Percentiles rank a stretch among this genome's conserved stretches.
phyloP scores from a whole-genome alignment of 2,888 invertebrate genomes.

The Pyrochroa serraticornis region DNA sequence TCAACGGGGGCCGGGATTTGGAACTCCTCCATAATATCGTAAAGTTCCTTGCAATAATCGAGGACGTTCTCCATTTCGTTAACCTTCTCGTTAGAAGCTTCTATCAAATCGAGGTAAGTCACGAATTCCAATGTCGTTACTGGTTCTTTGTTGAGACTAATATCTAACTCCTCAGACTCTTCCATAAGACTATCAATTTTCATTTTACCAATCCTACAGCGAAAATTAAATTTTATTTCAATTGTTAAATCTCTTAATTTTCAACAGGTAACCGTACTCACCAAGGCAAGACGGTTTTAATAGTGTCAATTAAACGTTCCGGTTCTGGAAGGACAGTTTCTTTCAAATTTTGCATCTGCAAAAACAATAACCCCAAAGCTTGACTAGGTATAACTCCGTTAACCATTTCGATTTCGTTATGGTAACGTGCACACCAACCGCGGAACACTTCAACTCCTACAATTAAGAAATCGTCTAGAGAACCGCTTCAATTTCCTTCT shows the following conservation, averaged over 20 bases:
- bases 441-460: conserved; percentile 69
- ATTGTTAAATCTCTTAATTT: conserved; percentile 10
- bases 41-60: conserved; percentile 82
- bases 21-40: conserved; percentile 84
- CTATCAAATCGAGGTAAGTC: conserved; percentile 72
- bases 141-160: conserved; percentile 69
- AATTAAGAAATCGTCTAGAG: conserved; percentile 18
- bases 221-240: background rate
- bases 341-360: conserved; percentile 75
- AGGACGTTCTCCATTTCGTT: conserved; percentile 73
- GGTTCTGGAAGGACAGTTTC: conserved; percentile 75
- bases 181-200: conserved; percentile 62
- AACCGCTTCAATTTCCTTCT: background rate
- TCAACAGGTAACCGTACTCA: too few species aligned
- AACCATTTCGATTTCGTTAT: conserved; percentile 71
- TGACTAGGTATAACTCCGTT: conserved; percentile 70
- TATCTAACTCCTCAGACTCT: conserved; percentile 69
- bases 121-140: conserved; percentile 75
- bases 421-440: conserved; percentile 70
- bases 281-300: conserved; percentile 70
- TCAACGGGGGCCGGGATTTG: conserved; percentile 74
- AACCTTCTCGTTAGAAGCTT: conserved; percentile 69
- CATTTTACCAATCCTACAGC: conserved; percentile 66
- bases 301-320: conserved; percentile 68
- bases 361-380: conserved; percentile 73